These are phyloP conservation scores for Chelon auratus DNA, from an alignment of 2,797 vertebrate species.

Conservation along the genomic window DNA sequence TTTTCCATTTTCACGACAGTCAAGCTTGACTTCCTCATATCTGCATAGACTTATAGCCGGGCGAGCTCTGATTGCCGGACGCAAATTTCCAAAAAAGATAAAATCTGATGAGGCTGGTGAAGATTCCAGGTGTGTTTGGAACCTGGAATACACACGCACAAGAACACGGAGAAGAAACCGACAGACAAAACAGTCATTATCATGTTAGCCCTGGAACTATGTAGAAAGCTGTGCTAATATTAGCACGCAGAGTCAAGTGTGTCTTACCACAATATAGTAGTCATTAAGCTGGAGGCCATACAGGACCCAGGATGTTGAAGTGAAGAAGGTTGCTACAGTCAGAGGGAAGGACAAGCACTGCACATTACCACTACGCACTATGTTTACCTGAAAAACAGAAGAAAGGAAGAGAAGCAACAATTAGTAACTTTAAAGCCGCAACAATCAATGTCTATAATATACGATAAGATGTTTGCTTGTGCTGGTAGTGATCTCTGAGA, in stretches of 20 bases:
- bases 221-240: background rate
- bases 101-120: slow-evolving; percentile 91
- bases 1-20: background rate
- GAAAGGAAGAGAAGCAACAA: background rate
- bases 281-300: slow-evolving; percentile 89
- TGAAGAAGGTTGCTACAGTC: slow-evolving; percentile 91
- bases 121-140: slow-evolving; percentile 91
- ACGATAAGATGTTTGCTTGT: no score
- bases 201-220: background rate
- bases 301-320: slow-evolving; percentile 91
- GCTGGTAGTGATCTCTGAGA: no score
- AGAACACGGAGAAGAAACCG: background rate
- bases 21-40: slow-evolving; percentile 71
- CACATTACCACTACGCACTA: slow-evolving; percentile 87
- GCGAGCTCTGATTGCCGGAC: slow-evolving; percentile 60
- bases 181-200: background rate
- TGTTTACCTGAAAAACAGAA: slow-evolving; percentile 80
- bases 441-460: background rate
- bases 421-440: background rate
- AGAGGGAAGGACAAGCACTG: slow-evolving; percentile 91
- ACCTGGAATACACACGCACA: slow-evolving; percentile 79
- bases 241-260: no score
- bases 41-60: slow-evolving; percentile 79
- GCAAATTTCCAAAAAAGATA: slow-evolving; percentile 90
- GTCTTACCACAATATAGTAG: slow-evolving; percentile 89